Base-by-base conservation (phyloP, 2,113 vertebrate genomes). In the Pachyramphus minor region DNA sequence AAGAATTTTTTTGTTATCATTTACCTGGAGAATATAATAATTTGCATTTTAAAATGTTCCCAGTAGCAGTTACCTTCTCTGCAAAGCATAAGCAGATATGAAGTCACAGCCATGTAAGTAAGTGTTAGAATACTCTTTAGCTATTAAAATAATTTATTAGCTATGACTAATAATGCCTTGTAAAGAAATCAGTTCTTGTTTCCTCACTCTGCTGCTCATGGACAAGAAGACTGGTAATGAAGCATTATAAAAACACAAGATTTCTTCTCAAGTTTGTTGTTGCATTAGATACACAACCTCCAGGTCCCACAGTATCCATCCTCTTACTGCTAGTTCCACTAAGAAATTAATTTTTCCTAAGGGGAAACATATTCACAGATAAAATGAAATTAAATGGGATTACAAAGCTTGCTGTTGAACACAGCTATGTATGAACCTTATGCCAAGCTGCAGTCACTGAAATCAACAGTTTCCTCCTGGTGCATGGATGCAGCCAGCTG, bases 141-240 rank as follows among this genome's bases (percentile, higher is more conserved):
- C 71, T 71, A 78, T 62, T 77, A 68, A 90, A 80, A 76, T 68
- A 5, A 59, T 88, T 90, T 76, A 92, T 85, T 86, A 92, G 56
- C 59, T 76, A 69, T 27, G 35, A 68, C 42, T 87, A 75, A 87
- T 81, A 66, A 91, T 55, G 73, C 42, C 64, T 62, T 63, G 33
- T 45, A 64, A 93, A 94, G 73, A 91, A 84, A 93, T 78, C 35
- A 72, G 35, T 82, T 93, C 77, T 77, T 35, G n/a, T 71, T 96
- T 78, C 81, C 69, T 89, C 23, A 72, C n/a, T 77, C 80, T 80
- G 69, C 63, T 73, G 79, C 37, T 78, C 47, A 84, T 25, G 28
- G 72, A 62, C 60, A 67, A 75, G 69, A 60, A 23, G 17, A 59
- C 33, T 39, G 59, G n/a, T 60, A 93, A 75, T 19, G 33, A 81